Evolutionary conservation across 2,113 vertebrate genomes (phyloP).

Genomic region (Spilogale gracilis): DNA sequence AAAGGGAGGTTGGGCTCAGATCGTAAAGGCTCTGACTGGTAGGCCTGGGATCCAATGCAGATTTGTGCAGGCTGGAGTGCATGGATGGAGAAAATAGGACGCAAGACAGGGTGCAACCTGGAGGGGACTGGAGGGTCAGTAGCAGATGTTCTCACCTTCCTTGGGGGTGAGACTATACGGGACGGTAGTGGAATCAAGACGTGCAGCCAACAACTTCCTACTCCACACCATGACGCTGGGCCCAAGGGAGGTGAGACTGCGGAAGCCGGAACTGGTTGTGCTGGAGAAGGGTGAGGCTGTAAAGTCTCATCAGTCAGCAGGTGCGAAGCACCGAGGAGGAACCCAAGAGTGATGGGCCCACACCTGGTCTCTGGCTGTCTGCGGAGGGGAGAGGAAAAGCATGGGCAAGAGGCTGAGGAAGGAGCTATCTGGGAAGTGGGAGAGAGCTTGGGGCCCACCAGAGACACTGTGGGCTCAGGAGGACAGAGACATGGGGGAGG

Average conservation of each 20-base stretch:
- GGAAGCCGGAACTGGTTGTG: no score
- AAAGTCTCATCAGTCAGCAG: no score
- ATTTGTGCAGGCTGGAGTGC: background rate
- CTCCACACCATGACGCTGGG: background rate
- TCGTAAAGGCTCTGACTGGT: background rate
- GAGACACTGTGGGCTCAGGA: background rate
- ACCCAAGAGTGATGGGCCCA: background rate
- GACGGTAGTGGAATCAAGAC: background rate
- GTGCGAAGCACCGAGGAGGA: no score
- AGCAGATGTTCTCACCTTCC: background rate
- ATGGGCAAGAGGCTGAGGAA: no score
- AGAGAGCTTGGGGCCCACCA: no score
- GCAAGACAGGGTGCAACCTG: background rate
- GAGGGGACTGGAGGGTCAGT: no score
- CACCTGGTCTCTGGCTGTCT: background rate
- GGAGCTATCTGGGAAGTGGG: no score
- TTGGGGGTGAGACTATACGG: background rate
- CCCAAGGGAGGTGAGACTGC: no score
- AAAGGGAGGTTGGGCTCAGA: background rate
- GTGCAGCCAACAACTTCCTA: background rate
- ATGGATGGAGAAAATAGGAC: background rate
- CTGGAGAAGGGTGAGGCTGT: no score
- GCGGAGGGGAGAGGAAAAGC: no score
- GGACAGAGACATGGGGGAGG: background rate
- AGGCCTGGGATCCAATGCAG: background rate